Conservation (phyloP, 2,888 invertebrate genomes). For the Mythimna albipuncta region DNA sequence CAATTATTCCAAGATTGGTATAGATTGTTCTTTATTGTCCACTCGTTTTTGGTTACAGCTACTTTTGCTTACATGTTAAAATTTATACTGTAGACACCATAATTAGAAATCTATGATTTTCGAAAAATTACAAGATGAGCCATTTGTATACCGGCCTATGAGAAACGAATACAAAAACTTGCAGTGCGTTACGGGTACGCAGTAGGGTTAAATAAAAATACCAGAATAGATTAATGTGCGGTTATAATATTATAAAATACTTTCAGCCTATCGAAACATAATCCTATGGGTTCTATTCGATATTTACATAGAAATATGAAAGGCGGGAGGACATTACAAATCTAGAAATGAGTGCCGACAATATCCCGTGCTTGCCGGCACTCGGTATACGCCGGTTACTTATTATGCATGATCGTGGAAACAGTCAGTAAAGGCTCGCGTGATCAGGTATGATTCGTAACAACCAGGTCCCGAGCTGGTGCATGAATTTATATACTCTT, state of each 20-base stretch:
- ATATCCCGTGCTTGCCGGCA: constrained; percentile 67
- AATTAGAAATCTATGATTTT: constrained; percentile 47
- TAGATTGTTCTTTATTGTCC: constrained; percentile 61
- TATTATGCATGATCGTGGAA: constrained; percentile 72
- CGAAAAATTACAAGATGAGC: constrained; percentile 37
- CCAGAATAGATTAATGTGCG: constrained; percentile 78
- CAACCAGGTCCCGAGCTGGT: constrained; percentile 73
- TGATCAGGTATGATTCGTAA: constrained; percentile 65
- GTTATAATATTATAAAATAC: constrained; percentile 90
- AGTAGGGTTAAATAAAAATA: constrained; percentile 69
- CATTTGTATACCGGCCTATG: constrained; percentile 24
- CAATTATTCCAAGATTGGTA: constrained; percentile 60
- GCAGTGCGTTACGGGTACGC: constrained; percentile 46
- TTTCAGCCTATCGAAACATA: constrained; percentile 89
- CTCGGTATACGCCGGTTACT: constrained; percentile 65
- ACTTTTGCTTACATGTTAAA: constrained; percentile 53
- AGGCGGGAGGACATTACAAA: constrained; percentile 81
- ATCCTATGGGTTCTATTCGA: constrained; percentile 86
- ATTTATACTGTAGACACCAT: constrained; percentile 35
- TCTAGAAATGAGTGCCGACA: constrained; percentile 72
- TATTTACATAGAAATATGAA: constrained; percentile 86
- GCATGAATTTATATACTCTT: constrained; percentile 64
- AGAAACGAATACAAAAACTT: constrained; percentile 36
- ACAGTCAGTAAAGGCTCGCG: constrained; percentile 64
- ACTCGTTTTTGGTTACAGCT: constrained; percentile 59